Base-by-base conservation (phyloP, 2,888 invertebrate species). In the Tridacna crocea region DNA sequence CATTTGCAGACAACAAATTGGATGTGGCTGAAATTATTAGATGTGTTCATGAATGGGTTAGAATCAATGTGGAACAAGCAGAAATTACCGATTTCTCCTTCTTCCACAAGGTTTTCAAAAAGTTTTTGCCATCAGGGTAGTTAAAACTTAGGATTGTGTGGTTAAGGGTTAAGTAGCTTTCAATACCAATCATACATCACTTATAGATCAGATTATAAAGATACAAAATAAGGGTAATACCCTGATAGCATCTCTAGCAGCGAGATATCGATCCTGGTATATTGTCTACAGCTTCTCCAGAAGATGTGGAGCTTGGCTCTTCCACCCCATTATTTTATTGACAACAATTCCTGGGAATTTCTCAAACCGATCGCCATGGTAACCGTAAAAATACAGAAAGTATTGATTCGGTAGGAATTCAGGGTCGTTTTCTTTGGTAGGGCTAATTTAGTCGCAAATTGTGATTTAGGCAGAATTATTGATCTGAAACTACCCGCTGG, bases 401-500 rank as follows among this genome's bases (percentile, higher is more conserved):
- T 84, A 81, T 81, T 81, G 80, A 81, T 79, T 61, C 22, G 61
- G 22, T 63, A 72, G 65, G 77, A 79, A 79, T 84, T 79, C 70
- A 80, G 80, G 81, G 79, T 81, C 77, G 65, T 72, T 80, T 70
- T 72, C 58, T 74, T 75, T 74, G 47, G 36, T 75, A 77, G 60
- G 58, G 75, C 79, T 79, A 84, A 84, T 79, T 84, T 81, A 65
- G 84, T 73, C 73, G 70, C 70, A 73, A 70, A 76, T 74, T 77
- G 81, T 76, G 84, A 84, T 84, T 84, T 77, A 70, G 70, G 81
- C 77, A 65, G 78, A 72, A 72, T 70, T 83, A 84, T 84, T 79
- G 84, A 84, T 84, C 66, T 11, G 27, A 48, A 78, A 74, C 75
- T 84, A 84, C 84, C 84, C 84, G 84, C 84, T 79, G 81, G 48